Base-by-base conservation (phyloP, 1,140 invertebrate genomes). In the Mylabris phalerata region DNA sequence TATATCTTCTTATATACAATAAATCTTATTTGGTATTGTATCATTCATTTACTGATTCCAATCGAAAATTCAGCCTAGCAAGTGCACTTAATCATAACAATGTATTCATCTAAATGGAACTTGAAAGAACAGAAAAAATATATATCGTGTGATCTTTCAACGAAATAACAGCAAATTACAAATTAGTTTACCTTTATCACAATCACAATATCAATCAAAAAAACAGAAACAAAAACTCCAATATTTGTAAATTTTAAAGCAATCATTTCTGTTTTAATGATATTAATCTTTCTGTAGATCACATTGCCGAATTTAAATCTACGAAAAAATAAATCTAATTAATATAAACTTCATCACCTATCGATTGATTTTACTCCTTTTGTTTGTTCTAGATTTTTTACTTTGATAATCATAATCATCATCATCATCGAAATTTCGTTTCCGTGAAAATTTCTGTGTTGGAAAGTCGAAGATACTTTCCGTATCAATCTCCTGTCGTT, bases 401-500 rank as follows among this genome's bases (percentile, higher is more conserved):
- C 55, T 55, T 42, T 49, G 61, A 25, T 59, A 48, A 19, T 11
- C 40, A 4, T 52, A 40, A 26, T 43, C 41, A 56, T 64, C 61
- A 24, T 56, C 57, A 10, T 42, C 32, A 9, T 42, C 3, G 41
- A 38, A 65, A 25, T 57, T 72, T 25, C 70, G 43, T 57, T 71
- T 73, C 42, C 66, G 61, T 25, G 59, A 72, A 19, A 2, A 19
- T 19, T 19, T 19, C 19, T 19, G 19, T 32, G 32, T 5, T 32
- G 32, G 32, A 32, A 5, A 32, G 2, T 55, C 47, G 47, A 71
- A 25, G 61, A 48, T 49, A 67, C 64, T 11, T 7, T 42, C 64
- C 38, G 61, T 45, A 55, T 72, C 71, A 25, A 73, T 68, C 63
- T 71, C 69, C 47, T 67, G 55, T 48, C 71, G 56, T 62, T 67